Base-by-base conservation (phyloP, 2,797 vertebrate species). In the Pygocentrus nattereri region DNA sequence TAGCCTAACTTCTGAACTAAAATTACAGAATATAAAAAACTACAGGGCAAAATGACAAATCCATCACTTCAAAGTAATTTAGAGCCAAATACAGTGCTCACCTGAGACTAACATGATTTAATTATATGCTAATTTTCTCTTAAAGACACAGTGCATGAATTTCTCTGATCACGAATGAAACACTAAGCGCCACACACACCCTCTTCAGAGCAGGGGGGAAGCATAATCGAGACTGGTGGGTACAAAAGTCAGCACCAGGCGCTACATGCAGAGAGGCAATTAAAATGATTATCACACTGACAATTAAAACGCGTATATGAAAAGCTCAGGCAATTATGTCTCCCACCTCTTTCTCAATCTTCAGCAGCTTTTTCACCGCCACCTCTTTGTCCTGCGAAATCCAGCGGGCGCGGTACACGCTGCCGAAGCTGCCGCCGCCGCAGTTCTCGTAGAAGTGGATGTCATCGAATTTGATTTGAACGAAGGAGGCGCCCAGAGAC, bases 281-380 rank as follows among this genome's bases (percentile, higher is more conserved):
- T 95, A 95, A 93, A 93, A 94, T 91, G 89, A 95, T 93, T 94
- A 94, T 92, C 87, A 91, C 81, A 90, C 90, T 91, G 91, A 93
- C 93, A 94, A 94, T 95, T 95, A 95, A 88, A 88, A 86, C 77
- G 91, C 89, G 90, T 92, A 93, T 89, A 91, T 91, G 90, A 93
- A 93, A 94, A 92, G 88, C 87, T 58, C 61, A 7, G 74, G 91
- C 88, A 92, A 94, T 93, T 93, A 93, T 52, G 87, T 91, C 92
- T 93, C 93, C 91, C 96, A 98, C 98, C 96, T 99, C 98, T 82
- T 97, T 98, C 92, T 99, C 98, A 93, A 99, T 99, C 94, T 98
- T 99, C 88, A 99, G 97, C 86, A 99, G 94, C 90, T 99, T 99
- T 93, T 99, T 99, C 88, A 99, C 98, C 30, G 98, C 98, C 94